Conservation (phyloP, 1,140 invertebrate genomes). For the Bicyclus anynana region DNA sequence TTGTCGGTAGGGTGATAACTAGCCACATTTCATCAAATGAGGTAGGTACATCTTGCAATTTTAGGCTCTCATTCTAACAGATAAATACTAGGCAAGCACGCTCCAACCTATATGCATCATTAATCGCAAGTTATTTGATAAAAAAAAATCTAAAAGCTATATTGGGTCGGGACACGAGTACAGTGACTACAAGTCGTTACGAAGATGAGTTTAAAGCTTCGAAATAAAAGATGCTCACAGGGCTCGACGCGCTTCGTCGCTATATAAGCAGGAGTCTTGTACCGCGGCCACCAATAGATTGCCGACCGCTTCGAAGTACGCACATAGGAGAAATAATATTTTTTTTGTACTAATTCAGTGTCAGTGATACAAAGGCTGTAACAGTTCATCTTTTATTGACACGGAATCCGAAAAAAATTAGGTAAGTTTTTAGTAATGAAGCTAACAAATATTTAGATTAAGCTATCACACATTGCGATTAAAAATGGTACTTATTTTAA, state of each 20-base stretch:
- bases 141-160: conserved; percentile 9
- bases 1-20: too few relatives aligned
- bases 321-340: conserved; percentile 45
- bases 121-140: too few relatives aligned
- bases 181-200: conserved; percentile 19
- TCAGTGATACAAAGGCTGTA: conserved; percentile 44
- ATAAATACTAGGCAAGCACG: too few relatives aligned
- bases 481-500: too few relatives aligned
- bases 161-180: conserved; percentile 1
- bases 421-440: conserved; percentile 36
- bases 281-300: conserved; percentile 62
- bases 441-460: neutral
- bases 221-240: conserved; percentile 35
- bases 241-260: conserved; percentile 43
- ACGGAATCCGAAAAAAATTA: conserved; percentile 49
- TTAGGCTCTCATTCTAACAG: too few relatives aligned
- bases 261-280: conserved; percentile 64
- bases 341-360: conserved; percentile 57
- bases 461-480: too few relatives aligned
- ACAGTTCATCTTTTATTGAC: conserved; percentile 32
- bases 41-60: too few relatives aligned
- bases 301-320: conserved; percentile 57
- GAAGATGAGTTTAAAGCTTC: conserved; percentile 27
- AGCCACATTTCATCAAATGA: too few relatives aligned
- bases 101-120: too few relatives aligned